These are phyloP conservation scores for Triplophysa rosa DNA, from an alignment of 2,113 vertebrate species.

Conservation along the genomic window DNA sequence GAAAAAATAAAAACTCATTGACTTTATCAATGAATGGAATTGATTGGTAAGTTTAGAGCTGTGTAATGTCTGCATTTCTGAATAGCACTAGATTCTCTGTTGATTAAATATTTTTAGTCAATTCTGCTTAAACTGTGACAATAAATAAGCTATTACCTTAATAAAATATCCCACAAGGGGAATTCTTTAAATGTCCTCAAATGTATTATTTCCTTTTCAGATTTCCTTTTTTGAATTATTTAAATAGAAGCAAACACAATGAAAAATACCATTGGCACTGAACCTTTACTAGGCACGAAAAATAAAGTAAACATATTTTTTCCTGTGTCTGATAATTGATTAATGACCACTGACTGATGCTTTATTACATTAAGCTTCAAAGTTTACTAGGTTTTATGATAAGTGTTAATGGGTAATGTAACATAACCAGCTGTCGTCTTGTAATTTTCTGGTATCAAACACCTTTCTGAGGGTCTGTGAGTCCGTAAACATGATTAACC, in stretches of 20 bases:
- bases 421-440: not conserved
- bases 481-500: conserved; percentile 33
- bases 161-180: conserved; percentile 27
- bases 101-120: not conserved
- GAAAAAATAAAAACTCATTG: not conserved
- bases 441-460: not conserved
- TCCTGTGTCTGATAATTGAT: conserved; percentile 25
- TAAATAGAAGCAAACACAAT: conserved; percentile 37
- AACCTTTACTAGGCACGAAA: conserved; percentile 43
- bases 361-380: conserved; percentile 7
- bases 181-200: conserved; percentile 28
- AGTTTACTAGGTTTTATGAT: not conserved
- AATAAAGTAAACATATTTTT: conserved; percentile 38
- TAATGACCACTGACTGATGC: conserved; percentile 26
- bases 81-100: conserved; percentile 5
- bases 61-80: not conserved
- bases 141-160: conserved; percentile 23
- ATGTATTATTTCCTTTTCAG: conserved; percentile 30
- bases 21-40: conserved; percentile 5
- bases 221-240: conserved; percentile 10
- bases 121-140: not conserved
- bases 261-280: conserved; percentile 37
- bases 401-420: not conserved
- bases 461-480: conserved; percentile 21
- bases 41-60: not conserved